These are phyloP conservation scores for Drosophila rufa DNA, from an alignment of 1,140 invertebrate genomes.

Conservation along the genomic window DNA sequence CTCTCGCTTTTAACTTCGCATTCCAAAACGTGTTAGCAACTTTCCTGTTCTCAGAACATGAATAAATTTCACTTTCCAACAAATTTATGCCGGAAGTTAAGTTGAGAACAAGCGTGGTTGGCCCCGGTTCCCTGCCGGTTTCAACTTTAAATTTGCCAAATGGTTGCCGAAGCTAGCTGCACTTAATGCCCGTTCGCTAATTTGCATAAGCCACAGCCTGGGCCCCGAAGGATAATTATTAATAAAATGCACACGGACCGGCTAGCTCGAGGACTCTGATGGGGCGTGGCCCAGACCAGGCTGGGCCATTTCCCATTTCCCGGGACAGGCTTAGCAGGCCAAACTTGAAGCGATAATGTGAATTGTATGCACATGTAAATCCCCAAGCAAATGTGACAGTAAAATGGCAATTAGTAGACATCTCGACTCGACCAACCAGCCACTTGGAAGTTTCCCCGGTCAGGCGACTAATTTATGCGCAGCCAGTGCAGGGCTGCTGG, in stretches of 20 bases:
- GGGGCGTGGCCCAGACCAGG: constrained; percentile 25
- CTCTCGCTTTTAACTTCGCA: constrained; percentile 22
- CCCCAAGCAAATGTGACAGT: constrained; percentile 75
- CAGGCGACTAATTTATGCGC: constrained; percentile 61
- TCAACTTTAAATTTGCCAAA: constrained; percentile 38
- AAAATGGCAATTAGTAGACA: constrained; percentile 75
- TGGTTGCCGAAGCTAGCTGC: constrained; percentile 53
- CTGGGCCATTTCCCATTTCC: constrained; percentile 15
- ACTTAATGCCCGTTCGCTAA: constrained; percentile 57
- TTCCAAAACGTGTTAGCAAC: constrained; percentile 12
- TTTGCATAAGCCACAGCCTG: constrained; percentile 63
- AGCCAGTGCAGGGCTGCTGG: constrained; percentile 7
- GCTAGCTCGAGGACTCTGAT: constrained; percentile 36
- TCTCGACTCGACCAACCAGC: constrained; percentile 63
- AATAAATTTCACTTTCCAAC: constrained; percentile 42
- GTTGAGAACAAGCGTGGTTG: constrained; percentile 27
- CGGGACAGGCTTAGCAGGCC: constrained; percentile 44
- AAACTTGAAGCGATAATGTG: constrained; percentile 64
- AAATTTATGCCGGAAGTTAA: constrained; percentile 48
- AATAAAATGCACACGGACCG: constrained; percentile 69
- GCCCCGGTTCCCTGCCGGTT: constrained; percentile 5
- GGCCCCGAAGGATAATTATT: constrained; percentile 59
- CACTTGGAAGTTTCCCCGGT: constrained; percentile 55
- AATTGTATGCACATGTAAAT: constrained; percentile 78
- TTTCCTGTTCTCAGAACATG: constrained; percentile 21